Base-by-base conservation (phyloP, 2,113 vertebrate genomes). In the Apodemus speciosus region DNA sequence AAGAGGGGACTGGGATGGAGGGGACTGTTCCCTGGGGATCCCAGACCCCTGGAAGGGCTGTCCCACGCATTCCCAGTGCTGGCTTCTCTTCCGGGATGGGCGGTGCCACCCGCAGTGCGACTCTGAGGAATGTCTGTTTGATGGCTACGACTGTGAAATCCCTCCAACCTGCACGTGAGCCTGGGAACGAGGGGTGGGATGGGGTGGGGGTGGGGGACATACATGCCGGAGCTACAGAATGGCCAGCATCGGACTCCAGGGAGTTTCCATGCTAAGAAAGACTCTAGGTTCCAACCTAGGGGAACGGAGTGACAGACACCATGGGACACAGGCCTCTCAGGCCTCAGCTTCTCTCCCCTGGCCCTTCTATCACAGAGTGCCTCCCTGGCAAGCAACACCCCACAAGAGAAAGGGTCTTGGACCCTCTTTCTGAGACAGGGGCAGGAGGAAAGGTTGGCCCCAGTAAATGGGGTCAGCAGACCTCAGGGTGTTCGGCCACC, bases 121-220 rank as follows among this genome's bases (percentile, higher is more conserved):
- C 66, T 98, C 97, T 3, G 96, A 98, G 0, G 97, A 98, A 15
- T 99, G 99, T 96, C 97, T 99, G 32, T 97, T 97, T 77, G 99
- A 99, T 1, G 99, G 99, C 40, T 98, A 99, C 1, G 99, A 99
- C 98, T 99, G 99, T 76, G 94, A 98, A 81, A 96, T 95, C 38
- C 95, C 95, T 77, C 81, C 94, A 23, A 79, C 90, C 86, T 99
- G 99, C 99, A 98, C 96, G 98, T 99, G 62, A 97, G 97, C 77
- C 89, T 97, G 98, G 97, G 43, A 18, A 14, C 9, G 9, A 86
- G 87, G n/a, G 40, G 2, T 4, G 2, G 38, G 27, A 9, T 25
- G 16, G 21, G 32, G 3, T 4, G 2, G 15, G 38, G 60, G 71
- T 27, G 38, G 14, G 81, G 5, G 32, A 69, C 40, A 21, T 0